Percentiles rank a stretch among this genome's conserved stretches.
These are phyloP conservation scores for Ariolimax columbianus DNA, from an alignment of 2,888 invertebrate species.

Conservation along the genomic window DNA sequence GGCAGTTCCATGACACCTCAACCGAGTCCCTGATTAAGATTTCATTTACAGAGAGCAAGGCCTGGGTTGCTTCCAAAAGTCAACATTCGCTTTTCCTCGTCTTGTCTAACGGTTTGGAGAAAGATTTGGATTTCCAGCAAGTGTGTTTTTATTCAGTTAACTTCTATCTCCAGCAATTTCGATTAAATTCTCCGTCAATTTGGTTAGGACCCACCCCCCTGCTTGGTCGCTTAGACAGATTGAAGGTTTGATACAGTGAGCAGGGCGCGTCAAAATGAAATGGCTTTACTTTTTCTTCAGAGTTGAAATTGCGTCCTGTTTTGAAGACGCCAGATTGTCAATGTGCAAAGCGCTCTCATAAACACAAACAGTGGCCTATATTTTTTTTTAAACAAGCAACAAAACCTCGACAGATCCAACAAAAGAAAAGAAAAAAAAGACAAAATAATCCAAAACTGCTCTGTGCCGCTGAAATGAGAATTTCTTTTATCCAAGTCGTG, in stretches of 20 bases:
- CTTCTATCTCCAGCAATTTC: background rate
- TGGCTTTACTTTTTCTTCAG: background rate
- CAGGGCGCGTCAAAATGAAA: background rate
- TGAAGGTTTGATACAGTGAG: background rate
- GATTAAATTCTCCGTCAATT: background rate
- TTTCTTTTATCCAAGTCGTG: no score
- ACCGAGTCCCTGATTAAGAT: slow-evolving; percentile 3
- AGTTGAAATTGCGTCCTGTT: background rate
- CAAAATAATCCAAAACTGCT: no score
- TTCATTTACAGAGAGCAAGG: slow-evolving; percentile 3
- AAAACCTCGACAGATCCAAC: no score
- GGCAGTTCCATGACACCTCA: background rate
- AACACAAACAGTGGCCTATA: background rate
- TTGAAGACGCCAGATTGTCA: background rate
- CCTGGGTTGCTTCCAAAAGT: background rate
- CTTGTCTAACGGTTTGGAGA: background rate
- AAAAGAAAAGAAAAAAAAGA: no score
- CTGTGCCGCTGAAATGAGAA: no score
- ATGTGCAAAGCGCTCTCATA: background rate
- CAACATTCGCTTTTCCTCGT: background rate
- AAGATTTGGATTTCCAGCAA: background rate
- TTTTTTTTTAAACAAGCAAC: no score
- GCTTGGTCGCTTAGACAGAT: background rate
- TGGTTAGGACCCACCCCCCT: no score
- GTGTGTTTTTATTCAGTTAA: background rate